phyloP scores from a whole-genome alignment of 2,797 vertebrate genomes.

The Steatocranus sp. region DNA sequence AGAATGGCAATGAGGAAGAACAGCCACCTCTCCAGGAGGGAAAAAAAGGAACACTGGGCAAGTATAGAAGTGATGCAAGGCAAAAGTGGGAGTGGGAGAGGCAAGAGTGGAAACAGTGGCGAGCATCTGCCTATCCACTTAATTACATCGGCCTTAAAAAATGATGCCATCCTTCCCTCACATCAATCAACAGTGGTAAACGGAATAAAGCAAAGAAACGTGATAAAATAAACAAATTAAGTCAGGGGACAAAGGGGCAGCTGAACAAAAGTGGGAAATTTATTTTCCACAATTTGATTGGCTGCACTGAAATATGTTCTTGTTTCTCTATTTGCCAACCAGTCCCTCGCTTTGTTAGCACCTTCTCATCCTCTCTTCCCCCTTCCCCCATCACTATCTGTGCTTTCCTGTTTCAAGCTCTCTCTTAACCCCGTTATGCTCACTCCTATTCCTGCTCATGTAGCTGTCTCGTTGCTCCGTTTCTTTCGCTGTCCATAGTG shows the following conservation, averaged over 20 bases:
- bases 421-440: constrained; percentile 13
- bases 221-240: constrained; percentile 23
- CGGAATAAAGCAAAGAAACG: constrained; percentile 7
- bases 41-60: not conserved
- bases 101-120: not conserved
- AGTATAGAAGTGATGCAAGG: constrained; percentile 3
- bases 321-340: not conserved
- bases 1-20: constrained; percentile 68
- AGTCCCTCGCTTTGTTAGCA: not conserved
- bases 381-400: not conserved
- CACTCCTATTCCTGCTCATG: constrained; percentile 15
- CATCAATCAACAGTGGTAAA: constrained; percentile 37
- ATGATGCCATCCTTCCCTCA: constrained; percentile 34
- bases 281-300: not conserved
- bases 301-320: not conserved
- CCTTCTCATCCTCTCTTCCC: not conserved
- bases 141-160: constrained; percentile 46
- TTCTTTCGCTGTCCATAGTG: constrained; percentile 45
- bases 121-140: constrained; percentile 23
- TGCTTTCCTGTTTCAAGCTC: not conserved
- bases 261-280: not conserved
- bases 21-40: constrained; percentile 19
- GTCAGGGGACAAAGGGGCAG: not conserved
- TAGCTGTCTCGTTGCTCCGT: constrained; percentile 43
- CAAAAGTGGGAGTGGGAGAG: not conserved